Conservation (phyloP, 1,140 invertebrate species). For the Halesus radiatus region DNA sequence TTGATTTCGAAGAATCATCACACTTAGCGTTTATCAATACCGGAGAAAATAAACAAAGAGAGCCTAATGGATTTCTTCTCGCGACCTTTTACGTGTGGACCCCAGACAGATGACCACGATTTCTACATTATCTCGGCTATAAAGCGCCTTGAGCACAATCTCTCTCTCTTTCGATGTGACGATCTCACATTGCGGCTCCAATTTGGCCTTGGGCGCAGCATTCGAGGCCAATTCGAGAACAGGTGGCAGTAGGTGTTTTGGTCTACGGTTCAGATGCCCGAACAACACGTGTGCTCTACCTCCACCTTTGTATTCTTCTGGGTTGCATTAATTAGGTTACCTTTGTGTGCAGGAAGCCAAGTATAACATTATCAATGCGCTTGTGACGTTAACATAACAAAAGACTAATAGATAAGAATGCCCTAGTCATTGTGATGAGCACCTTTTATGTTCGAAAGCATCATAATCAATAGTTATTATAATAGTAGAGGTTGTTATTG, state of each 20-base stretch:
- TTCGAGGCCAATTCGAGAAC: conserved; percentile 22
- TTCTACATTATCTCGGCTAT: conserved; percentile 20
- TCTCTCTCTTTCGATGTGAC: conserved; percentile 11
- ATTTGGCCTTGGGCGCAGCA: not conserved
- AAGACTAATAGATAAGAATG: not conserved
- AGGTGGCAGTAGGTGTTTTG: not conserved
- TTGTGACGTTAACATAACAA: conserved; percentile 26
- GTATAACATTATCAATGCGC: conserved; percentile 15
- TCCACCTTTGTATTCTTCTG: not conserved
- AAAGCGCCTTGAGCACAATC: conserved; percentile 3
- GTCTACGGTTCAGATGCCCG: not conserved
- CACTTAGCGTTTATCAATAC: too few species aligned
- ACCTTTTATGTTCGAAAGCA: too few species aligned
- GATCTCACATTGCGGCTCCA: conserved; percentile 5
- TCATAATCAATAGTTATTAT: too few species aligned
- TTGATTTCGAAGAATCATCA: too few species aligned
- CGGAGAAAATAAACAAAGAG: conserved; percentile 1
- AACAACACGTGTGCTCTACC: not conserved
- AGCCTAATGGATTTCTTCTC: conserved; percentile 8
- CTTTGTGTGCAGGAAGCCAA: not conserved
- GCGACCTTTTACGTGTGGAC: not conserved
- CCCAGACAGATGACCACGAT: conserved; percentile 26
- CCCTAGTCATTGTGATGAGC: too few species aligned
- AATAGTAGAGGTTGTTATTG: too few species aligned
- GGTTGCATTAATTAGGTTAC: conserved; percentile 20